These are phyloP conservation scores for Hemibagrus guttatus DNA, from an alignment of 2,797 vertebrate species.

Conservation along the genomic window DNA sequence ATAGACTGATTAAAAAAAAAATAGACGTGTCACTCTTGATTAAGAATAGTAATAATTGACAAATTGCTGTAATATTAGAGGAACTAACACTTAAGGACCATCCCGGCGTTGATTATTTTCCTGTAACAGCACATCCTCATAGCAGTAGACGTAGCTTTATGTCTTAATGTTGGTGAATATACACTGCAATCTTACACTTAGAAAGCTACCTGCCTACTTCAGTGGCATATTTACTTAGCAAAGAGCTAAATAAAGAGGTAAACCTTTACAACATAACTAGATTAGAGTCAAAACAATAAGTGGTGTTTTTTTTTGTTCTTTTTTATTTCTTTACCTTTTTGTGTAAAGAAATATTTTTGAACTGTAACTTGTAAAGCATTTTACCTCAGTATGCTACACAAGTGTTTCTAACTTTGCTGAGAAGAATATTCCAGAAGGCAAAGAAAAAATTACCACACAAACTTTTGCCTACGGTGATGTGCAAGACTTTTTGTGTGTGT, in stretches of 20 bases:
- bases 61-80: not conserved
- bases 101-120: not conserved
- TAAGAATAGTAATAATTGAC: not conserved
- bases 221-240: not conserved
- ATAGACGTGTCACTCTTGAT: not conserved
- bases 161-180: not conserved
- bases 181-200: not conserved
- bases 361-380: not conserved
- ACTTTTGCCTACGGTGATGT: not conserved
- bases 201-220: not conserved
- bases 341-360: not conserved
- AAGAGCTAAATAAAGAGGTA: no score
- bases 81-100: not conserved
- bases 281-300: not conserved
- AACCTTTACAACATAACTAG: not conserved
- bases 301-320: not conserved
- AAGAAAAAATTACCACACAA: not conserved
- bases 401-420: not conserved
- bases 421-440: not conserved
- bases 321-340: no score
- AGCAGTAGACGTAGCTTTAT: not conserved
- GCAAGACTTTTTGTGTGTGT: not conserved
- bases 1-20: not conserved
- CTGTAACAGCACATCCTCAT: not conserved
- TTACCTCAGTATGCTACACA: not conserved